These are phyloP conservation scores for Chrysopilus asiliformis DNA, from an alignment of 2,888 invertebrate species.

Conservation along the genomic window DNA sequence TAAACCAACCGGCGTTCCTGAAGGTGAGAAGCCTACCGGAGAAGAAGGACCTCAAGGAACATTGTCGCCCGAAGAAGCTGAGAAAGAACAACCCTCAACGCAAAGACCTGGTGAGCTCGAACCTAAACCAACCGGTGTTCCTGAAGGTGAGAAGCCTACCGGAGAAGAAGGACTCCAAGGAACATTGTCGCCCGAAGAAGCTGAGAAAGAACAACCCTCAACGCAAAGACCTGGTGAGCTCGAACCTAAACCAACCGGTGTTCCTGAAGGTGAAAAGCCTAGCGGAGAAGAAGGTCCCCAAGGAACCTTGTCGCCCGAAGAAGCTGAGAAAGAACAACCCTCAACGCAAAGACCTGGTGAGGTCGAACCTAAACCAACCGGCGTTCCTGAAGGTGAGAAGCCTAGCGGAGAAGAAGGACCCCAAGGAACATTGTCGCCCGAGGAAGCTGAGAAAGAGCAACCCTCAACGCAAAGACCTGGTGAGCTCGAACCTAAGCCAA, in stretches of 20 bases:
- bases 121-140: not conserved
- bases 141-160: too few species aligned
- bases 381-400: not conserved
- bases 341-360: too few species aligned
- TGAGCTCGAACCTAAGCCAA: not conserved
- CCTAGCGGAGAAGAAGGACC: not conserved
- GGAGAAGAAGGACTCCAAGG: too few species aligned
- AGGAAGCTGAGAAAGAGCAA: conserved; percentile 13
- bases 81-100: too few species aligned
- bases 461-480: conserved; percentile 12
- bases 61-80: too few species aligned
- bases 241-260: conserved; percentile 5
- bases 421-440: too few species aligned
- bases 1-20: not conserved
- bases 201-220: too few species aligned
- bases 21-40: too few species aligned
- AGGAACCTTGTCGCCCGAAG: not conserved
- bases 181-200: too few species aligned
- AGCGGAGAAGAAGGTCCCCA: conserved; percentile 15
- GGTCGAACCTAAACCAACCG: not conserved
- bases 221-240: too few species aligned
- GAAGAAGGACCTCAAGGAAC: too few species aligned
- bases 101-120: not conserved
- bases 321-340: not conserved
- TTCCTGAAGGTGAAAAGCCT: conserved; percentile 9